Evolutionary conservation across 2,797 vertebrate species (phyloP).

Genomic region (Tenualosa thibaudeaui): DNA sequence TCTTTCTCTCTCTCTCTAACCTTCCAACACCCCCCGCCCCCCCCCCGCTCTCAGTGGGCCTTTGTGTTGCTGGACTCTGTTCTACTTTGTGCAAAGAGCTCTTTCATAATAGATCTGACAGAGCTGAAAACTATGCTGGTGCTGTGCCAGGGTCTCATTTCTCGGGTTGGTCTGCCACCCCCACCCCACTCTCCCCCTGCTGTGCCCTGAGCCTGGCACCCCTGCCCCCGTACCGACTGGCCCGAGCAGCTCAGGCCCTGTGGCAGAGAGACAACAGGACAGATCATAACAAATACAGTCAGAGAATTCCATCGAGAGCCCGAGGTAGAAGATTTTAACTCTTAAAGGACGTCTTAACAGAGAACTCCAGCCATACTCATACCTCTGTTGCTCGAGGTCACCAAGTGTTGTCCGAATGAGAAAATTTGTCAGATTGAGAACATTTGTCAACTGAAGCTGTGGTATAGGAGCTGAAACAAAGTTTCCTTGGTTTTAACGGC

Average conservation of each 20-base stretch:
- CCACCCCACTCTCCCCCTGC: conserved; percentile 15
- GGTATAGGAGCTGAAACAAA: no score
- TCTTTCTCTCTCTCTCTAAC: background rate
- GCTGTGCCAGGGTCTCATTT: conserved; percentile 32
- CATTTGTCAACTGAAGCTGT: no score
- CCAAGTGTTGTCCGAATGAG: no score
- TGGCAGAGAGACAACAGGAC: background rate
- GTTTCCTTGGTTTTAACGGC: no score
- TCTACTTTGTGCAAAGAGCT: conserved; percentile 42
- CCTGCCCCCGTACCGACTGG: background rate
- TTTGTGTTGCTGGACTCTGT: background rate
- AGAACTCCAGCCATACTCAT: no score
- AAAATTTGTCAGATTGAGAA: no score
- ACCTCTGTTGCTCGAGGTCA: no score
- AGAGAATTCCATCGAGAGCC: no score
- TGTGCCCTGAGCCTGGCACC: background rate
- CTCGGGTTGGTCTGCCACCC: conserved; percentile 7
- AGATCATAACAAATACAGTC: no score
- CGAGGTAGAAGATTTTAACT: no score
- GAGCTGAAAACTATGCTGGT: conserved; percentile 38
- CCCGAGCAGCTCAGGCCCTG: background rate
- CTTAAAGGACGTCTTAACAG: no score
- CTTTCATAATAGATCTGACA: conserved; percentile 39
- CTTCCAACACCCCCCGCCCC: background rate
- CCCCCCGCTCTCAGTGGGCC: background rate